Evolutionary conservation across 2,888 invertebrate species (phyloP).

Genomic region (Prosopocoilus inquinatus): DNA sequence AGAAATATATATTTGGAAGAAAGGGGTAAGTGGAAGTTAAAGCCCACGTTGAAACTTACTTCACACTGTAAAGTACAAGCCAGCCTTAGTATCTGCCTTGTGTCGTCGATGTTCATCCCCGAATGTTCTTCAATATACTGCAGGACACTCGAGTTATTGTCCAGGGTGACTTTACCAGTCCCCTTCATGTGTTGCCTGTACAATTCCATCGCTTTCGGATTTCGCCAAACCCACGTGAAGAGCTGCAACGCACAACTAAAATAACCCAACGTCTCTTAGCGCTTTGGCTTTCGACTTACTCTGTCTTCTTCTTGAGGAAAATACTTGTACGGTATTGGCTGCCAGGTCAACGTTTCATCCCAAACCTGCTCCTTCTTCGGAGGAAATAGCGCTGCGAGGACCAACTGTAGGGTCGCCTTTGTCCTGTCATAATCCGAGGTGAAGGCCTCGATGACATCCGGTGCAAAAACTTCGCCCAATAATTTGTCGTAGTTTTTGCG

Average conservation of each 20-base stretch:
- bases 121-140: conserved; percentile 55
- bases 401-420: conserved; percentile 12
- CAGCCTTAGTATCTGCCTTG: conserved; percentile 47
- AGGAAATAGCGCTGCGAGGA: conserved; percentile 13
- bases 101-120: conserved; percentile 54
- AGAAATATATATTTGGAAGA: not conserved
- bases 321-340: conserved; percentile 12
- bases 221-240: not conserved
- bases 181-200: too few species aligned
- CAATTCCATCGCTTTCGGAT: too few species aligned
- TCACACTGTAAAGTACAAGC: conserved; percentile 2
- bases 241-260: not conserved
- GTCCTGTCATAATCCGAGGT: conserved; percentile 10
- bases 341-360: conserved; percentile 11
- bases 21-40: not conserved
- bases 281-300: not conserved
- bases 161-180: conserved; percentile 46
- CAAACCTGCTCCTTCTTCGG: conserved; percentile 8
- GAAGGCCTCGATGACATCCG: conserved; percentile 6
- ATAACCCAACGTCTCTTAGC: not conserved
- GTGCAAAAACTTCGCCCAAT: conserved; percentile 3
- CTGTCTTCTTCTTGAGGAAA: conserved; percentile 3
- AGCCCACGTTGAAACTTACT: too few species aligned
- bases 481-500: conserved; percentile 5
- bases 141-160: conserved; percentile 57